These are phyloP conservation scores for Caenorhabditis sp. DNA, from an alignment of 2,888 invertebrate species.

Conservation along the genomic window DNA sequence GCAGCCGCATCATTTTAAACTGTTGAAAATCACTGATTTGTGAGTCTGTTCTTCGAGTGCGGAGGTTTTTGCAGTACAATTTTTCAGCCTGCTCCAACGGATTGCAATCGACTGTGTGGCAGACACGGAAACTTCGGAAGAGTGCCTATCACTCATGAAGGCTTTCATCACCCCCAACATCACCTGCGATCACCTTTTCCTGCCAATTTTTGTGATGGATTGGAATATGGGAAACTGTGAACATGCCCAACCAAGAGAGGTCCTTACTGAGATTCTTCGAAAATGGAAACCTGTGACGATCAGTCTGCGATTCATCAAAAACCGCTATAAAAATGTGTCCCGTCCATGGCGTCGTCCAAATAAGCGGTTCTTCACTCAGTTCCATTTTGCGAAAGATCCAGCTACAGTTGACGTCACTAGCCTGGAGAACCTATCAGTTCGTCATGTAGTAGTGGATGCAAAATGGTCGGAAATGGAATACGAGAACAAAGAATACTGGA, in stretches of 20 bases:
- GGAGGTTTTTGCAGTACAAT: too few relatives aligned
- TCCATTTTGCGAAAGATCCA: not conserved
- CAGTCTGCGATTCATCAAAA: not conserved
- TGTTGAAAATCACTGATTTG: slow-evolving; percentile 5
- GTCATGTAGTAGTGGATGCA: slow-evolving; percentile 17
- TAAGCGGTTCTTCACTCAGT: slow-evolving; percentile 3
- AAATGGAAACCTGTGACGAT: slow-evolving; percentile 9
- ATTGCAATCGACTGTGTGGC: not conserved
- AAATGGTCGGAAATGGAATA: slow-evolving; percentile 21
- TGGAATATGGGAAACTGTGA: slow-evolving; percentile 17
- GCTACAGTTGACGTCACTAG: not conserved
- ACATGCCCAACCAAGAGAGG: slow-evolving; percentile 13
- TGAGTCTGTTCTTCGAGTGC: not conserved
- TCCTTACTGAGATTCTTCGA: not conserved
- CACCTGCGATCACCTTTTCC: not conserved
- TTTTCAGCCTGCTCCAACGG: slow-evolving; percentile 12
- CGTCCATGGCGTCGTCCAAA: slow-evolving; percentile 5
- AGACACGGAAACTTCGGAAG: not conserved
- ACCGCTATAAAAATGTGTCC: slow-evolving; percentile 8
- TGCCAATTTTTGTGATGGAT: slow-evolving; percentile 13
- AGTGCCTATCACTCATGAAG: not conserved
- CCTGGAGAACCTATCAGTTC: not conserved
- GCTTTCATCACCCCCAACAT: not conserved
- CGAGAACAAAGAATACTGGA: not conserved
- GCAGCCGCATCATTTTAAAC: not conserved